Conservation (phyloP, 2,888 invertebrate species). For the Oxycera nigricornis region DNA sequence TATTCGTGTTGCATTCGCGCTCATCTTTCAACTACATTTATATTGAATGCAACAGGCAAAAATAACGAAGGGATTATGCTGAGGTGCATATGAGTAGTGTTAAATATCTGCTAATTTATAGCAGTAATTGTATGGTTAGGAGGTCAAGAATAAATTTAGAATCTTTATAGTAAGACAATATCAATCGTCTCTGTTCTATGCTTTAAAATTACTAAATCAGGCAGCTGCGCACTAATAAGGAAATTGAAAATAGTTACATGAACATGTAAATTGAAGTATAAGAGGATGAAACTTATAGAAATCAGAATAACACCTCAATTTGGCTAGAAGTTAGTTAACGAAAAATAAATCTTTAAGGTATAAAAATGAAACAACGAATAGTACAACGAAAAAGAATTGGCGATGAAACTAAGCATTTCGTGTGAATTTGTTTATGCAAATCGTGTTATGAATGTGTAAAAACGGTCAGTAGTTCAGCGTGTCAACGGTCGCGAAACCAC, state of each 20-base stretch:
- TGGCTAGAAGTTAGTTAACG: background rate
- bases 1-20: background rate
- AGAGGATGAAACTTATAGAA: too few species aligned
- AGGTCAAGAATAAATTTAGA: too few species aligned
- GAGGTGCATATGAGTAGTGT: too few species aligned
- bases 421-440: conserved; percentile 17
- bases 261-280: too few species aligned
- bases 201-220: too few species aligned
- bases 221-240: too few species aligned
- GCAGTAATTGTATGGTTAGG: background rate
- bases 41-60: too few species aligned
- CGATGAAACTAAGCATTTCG: conserved; percentile 17
- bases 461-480: conserved; percentile 48
- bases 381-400: background rate
- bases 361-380: background rate
- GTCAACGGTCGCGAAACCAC: conserved; percentile 56
- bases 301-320: background rate
- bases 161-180: too few species aligned
- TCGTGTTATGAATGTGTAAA: background rate
- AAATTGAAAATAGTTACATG: too few species aligned
- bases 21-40: background rate
- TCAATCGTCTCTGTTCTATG: too few species aligned
- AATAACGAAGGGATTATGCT: too few species aligned
- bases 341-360: conserved; percentile 4
- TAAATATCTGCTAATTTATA: background rate